These are phyloP conservation scores for Baryphthengus martii DNA, from an alignment of 2,113 vertebrate genomes.

Conservation along the genomic window DNA sequence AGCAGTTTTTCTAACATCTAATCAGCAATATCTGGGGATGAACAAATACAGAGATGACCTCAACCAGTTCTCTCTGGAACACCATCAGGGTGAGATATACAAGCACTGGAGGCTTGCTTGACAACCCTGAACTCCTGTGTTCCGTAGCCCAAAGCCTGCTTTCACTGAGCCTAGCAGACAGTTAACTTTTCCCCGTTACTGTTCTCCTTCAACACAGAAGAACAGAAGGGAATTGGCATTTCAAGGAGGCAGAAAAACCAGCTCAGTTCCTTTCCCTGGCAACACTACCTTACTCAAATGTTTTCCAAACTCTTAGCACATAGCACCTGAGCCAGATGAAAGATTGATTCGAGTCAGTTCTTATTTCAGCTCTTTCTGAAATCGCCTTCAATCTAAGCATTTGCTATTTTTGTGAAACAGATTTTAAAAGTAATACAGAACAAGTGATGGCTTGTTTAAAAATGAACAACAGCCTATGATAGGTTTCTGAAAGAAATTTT, in stretches of 20 bases:
- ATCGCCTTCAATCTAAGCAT: neutral
- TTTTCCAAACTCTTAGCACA: neutral
- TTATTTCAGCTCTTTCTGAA: neutral
- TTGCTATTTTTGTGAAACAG: neutral
- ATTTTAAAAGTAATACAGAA: neutral
- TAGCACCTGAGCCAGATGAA: neutral
- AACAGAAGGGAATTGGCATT: neutral
- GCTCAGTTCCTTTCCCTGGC: neutral
- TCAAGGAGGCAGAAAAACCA: neutral
- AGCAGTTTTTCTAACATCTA: neutral
- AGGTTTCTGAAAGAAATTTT: neutral
- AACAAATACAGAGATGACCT: neutral
- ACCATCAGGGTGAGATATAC: neutral
- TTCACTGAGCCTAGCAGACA: neutral
- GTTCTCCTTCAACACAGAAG: neutral
- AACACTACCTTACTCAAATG: neutral
- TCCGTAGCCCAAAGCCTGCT: neutral
- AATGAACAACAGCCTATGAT: neutral
- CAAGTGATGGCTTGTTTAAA: neutral
- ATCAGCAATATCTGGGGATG: neutral
- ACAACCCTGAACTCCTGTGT: neutral
- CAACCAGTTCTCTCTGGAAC: neutral
- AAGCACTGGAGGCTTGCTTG: neutral
- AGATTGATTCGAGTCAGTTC: neutral
- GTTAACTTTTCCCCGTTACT: neutral